These are phyloP conservation scores for Tenebrio molitor DNA, from an alignment of 1,140 invertebrate species.

Conservation along the genomic window DNA sequence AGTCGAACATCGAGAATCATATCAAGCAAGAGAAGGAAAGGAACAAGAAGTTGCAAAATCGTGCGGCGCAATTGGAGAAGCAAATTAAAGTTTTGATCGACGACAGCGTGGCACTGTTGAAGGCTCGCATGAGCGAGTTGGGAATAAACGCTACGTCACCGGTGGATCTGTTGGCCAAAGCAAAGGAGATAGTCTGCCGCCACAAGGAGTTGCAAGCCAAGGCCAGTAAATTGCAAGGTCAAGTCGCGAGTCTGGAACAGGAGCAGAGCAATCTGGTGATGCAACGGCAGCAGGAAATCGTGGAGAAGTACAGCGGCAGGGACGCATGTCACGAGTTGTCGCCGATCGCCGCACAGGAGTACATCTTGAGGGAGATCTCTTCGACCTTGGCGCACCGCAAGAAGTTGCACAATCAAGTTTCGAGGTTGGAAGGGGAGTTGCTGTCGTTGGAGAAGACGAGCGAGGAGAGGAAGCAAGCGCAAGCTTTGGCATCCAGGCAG, in stretches of 20 bases:
- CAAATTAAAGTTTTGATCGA: slow-evolving; percentile 92
- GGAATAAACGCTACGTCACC: slow-evolving; percentile 87
- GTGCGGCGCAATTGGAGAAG: slow-evolving; percentile 89
- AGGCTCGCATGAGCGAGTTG: slow-evolving; percentile 91
- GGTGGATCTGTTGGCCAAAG: slow-evolving; percentile 88
- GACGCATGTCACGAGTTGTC: slow-evolving; percentile 71
- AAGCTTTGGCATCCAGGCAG: slow-evolving; percentile 56
- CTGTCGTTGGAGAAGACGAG: slow-evolving; percentile 78
- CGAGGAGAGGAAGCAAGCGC: slow-evolving; percentile 74
- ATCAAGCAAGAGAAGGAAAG: slow-evolving; percentile 88
- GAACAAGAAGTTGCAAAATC: slow-evolving; percentile 83
- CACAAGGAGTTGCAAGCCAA: slow-evolving; percentile 93
- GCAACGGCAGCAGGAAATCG: slow-evolving; percentile 77
- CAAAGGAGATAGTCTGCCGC: slow-evolving; percentile 91
- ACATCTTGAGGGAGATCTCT: slow-evolving; percentile 87
- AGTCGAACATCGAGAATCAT: slow-evolving; percentile 78
- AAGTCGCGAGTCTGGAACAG: slow-evolving; percentile 79
- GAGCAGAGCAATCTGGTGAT: slow-evolving; percentile 79
- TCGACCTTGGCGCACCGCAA: slow-evolving; percentile 85
- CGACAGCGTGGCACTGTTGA: slow-evolving; percentile 91
- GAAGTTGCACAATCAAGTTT: slow-evolving; percentile 83
- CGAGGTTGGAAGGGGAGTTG: slow-evolving; percentile 82
- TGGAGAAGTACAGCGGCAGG: slow-evolving; percentile 73
- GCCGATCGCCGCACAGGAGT: slow-evolving; percentile 80
- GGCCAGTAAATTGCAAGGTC: slow-evolving; percentile 84